A percentile compares a stretch with the other conserved stretches of the same genome.
Conservation (phyloP, 2,888 invertebrate genomes). For the Drosophila mimetica region DNA sequence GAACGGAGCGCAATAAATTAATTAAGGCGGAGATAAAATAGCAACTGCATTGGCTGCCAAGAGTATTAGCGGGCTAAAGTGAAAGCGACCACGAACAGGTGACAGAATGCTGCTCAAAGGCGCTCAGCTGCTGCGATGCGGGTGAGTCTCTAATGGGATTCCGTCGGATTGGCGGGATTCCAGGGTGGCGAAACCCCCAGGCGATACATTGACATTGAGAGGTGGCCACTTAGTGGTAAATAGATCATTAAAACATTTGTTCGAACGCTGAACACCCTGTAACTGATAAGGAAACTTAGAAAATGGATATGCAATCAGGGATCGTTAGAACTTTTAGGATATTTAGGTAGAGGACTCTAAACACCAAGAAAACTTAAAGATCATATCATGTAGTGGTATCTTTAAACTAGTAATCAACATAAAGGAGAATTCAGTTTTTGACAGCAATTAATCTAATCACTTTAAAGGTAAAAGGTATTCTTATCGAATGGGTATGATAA, state of each 20-base stretch:
- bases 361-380: too few relatives aligned
- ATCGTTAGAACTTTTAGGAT: neutral
- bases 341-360: neutral
- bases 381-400: neutral
- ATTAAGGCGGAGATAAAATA: slow-evolving; percentile 58
- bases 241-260: neutral
- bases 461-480: neutral
- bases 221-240: neutral
- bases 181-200: slow-evolving; percentile 3
- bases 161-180: slow-evolving; percentile 20
- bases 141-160: slow-evolving; percentile 58
- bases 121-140: slow-evolving; percentile 65
- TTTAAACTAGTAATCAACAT: slow-evolving; percentile 10
- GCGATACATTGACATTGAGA: slow-evolving; percentile 13
- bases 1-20: slow-evolving; percentile 65
- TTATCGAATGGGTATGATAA: slow-evolving; percentile 8
- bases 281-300: too few relatives aligned
- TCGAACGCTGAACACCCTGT: neutral
- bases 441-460: slow-evolving; percentile 10
- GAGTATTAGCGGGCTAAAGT: slow-evolving; percentile 48
- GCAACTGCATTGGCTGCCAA: slow-evolving; percentile 38
- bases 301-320: too few relatives aligned
- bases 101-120: slow-evolving; percentile 71
- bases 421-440: neutral
- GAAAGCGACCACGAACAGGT: slow-evolving; percentile 48